These are phyloP conservation scores for Trachythela sp. DNA, from an alignment of 64 coral and sea anemone genomes.

Conservation along the genomic window DNA sequence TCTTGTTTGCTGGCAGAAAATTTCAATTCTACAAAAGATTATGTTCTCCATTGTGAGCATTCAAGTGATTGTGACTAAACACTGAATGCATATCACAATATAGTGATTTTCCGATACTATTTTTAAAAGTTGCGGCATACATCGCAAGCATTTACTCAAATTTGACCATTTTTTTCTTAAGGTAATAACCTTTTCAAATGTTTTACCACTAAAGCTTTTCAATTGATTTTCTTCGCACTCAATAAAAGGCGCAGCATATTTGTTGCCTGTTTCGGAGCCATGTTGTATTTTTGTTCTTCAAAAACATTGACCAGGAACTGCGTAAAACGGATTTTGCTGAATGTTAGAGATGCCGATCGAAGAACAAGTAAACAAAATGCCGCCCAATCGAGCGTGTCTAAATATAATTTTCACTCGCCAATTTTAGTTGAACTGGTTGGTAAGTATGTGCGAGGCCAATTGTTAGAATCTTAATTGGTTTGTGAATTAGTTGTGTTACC, in stretches of 20 bases:
- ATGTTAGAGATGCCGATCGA: not conserved
- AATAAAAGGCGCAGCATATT: not conserved
- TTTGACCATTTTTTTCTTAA: slow-evolving; percentile 6
- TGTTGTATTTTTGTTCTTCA: not conserved
- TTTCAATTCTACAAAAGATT: too few relatives aligned
- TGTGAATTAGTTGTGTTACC: too few relatives aligned
- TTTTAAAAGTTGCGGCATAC: not conserved
- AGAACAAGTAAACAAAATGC: not conserved
- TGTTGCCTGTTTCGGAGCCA: not conserved
- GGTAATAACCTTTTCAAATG: slow-evolving; percentile 20
- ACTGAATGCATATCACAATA: too few relatives aligned
- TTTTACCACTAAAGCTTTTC: not conserved
- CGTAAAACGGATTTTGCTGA: not conserved
- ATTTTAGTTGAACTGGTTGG: not conserved
- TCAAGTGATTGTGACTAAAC: not conserved
- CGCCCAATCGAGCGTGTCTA: not conserved
- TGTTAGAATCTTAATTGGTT: not conserved
- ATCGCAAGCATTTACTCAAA: slow-evolving; percentile 15
- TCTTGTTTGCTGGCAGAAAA: too few relatives aligned
- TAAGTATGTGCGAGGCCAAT: not conserved
- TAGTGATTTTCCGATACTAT: slow-evolving; percentile 1
- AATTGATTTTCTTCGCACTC: not conserved
- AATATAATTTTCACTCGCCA: not conserved
- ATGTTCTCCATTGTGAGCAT: not conserved
- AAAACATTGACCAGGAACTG: not conserved